phyloP scores from a whole-genome alignment of 2,113 vertebrate genomes.

The Caranx ignobilis region DNA sequence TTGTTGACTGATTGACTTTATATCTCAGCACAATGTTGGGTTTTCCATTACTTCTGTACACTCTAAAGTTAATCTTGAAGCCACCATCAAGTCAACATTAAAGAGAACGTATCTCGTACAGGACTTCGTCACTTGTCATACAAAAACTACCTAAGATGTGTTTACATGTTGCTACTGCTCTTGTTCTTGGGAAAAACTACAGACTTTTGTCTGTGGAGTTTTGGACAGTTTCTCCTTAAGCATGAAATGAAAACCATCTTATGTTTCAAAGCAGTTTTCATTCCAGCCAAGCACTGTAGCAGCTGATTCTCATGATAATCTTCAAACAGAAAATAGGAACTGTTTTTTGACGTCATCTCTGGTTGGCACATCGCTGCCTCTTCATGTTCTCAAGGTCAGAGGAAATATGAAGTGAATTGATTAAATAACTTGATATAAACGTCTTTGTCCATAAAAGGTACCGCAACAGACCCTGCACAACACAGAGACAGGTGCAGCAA shows the following conservation, averaged over 20 bases:
- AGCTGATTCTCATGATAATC: slow-evolving; percentile 4
- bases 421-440: background rate
- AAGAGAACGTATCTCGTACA: background rate
- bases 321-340: background rate
- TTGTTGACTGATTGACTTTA: too few relatives aligned
- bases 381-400: background rate
- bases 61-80: background rate
- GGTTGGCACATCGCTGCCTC: background rate
- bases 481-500: slow-evolving; percentile 8
- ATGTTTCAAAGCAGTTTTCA: background rate
- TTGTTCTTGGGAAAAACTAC: background rate
- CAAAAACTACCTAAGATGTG: background rate
- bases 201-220: too few relatives aligned
- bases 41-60: background rate
- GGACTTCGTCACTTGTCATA: background rate
- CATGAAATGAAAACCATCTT: background rate
- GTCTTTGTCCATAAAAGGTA: background rate
- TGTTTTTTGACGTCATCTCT: background rate
- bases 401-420: background rate
- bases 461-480: background rate
- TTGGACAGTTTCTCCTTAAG: background rate
- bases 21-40: background rate
- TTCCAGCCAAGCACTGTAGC: background rate
- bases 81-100: background rate
- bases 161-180: background rate